Conservation (phyloP, 2,113 vertebrate species). For the Lampris megalopsis region DNA sequence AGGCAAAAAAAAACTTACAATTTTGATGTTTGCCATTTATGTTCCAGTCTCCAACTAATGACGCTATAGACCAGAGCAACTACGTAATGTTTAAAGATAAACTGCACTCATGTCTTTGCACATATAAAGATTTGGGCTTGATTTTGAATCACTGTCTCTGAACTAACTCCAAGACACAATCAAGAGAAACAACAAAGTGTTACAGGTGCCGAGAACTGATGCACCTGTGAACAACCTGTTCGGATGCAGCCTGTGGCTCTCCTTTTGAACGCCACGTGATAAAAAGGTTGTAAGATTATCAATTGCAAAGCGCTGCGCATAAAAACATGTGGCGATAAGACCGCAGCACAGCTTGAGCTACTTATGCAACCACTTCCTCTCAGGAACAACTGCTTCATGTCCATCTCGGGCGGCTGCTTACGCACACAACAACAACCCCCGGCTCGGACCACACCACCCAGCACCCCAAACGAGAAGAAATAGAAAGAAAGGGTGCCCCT, state of each 20-base stretch:
- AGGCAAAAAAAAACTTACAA: too few relatives aligned
- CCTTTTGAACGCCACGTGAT: not conserved
- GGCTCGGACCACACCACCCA: conserved; percentile 1
- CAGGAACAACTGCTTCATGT: conserved; percentile 49
- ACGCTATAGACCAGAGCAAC: not conserved
- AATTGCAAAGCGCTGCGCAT: not conserved
- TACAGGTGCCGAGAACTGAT: conserved; percentile 7
- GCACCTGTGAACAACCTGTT: not conserved
- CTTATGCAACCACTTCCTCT: conserved; percentile 33
- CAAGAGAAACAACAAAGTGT: conserved; percentile 20
- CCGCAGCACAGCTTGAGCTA: too few relatives aligned
- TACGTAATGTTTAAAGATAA: conserved; percentile 14
- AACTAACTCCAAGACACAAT: conserved; percentile 24
- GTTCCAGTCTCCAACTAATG: not conserved
- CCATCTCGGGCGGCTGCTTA: conserved; percentile 4
- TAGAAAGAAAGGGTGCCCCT: conserved; percentile 1
- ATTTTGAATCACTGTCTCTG: conserved; percentile 16
- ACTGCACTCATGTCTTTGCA: conserved; percentile 1
- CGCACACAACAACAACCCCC: conserved; percentile 11
- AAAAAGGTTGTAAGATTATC: not conserved
- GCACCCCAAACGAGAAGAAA: conserved; percentile 29
- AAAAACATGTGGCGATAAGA: too few relatives aligned
- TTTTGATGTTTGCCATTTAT: too few relatives aligned
- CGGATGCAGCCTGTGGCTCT: too few relatives aligned
- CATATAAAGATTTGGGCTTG: conserved; percentile 11